These are phyloP conservation scores for Drosophila hamatofila DNA, from an alignment of 2,888 invertebrate genomes.

Conservation along the genomic window DNA sequence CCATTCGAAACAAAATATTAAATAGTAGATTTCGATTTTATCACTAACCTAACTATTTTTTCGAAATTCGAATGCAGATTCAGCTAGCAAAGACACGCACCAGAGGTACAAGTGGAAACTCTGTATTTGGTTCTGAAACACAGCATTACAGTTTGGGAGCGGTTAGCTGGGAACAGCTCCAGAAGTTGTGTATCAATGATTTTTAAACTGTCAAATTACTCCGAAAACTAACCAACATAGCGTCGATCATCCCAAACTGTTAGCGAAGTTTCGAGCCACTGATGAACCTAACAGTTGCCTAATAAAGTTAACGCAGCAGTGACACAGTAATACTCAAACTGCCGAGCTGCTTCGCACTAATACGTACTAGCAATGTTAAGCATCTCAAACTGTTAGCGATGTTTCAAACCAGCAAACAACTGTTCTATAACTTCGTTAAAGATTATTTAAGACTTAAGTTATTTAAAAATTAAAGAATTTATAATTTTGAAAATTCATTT, in stretches of 20 bases:
- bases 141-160: background rate
- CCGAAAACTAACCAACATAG: background rate
- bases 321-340: background rate
- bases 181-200: background rate
- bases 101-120: background rate
- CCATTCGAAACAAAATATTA: too few species aligned
- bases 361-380: too few species aligned
- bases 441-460: background rate
- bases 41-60: too few species aligned
- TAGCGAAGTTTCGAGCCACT: background rate
- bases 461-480: too few species aligned
- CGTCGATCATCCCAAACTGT: background rate
- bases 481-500: background rate
- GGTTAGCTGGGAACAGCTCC: background rate
- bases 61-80: too few species aligned
- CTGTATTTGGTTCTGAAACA: background rate
- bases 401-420: background rate
- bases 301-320: background rate
- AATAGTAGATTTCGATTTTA: too few species aligned
- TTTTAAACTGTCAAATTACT: background rate
- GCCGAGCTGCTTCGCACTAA: too few species aligned
- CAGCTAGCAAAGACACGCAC: slow-evolving; percentile 7
- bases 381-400: background rate
- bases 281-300: background rate
- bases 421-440: background rate